Base-by-base conservation (phyloP, 2,113 vertebrate genomes). In the Eulemur rufifrons region DNA sequence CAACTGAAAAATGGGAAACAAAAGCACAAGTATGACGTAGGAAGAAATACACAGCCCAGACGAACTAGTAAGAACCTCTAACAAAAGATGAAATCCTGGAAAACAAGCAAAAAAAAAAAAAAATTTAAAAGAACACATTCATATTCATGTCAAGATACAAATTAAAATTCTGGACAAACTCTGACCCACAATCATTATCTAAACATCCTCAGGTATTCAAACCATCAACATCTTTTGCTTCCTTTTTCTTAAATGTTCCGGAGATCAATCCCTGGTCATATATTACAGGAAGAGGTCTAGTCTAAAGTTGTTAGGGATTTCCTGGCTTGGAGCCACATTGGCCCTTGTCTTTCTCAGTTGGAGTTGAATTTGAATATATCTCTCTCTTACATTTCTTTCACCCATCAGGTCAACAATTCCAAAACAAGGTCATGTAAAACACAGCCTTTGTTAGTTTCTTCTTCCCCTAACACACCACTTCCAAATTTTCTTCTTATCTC, bases 1-100 rank as follows among this genome's bases (percentile, higher is more conserved):
- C 82, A 94, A 68, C 52, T 83, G n/a, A 93, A 92, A 96, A 88
- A 37, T 29, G n/a, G 34, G 23, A 89, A 95, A n/a, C 7, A 84
- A 61, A 47, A 71, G 7, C 42, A 96, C 3, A 89, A 37, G 63
- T 29, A 92, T 18, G 21, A 76, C 66, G 66, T 5, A 91, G 29
- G 20, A 93, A 85, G 56, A 93, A 95, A 91, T 50, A 88, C 29
- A 89, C 42, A 73, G 83, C 45, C 27, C 77, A 81, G 83, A 77
- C 6, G 12, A 95, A 68, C 50, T 27, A 80, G 8, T 74, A 77
- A 92, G 34, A 95, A 37, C 5, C 3, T 85, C 61, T n/a, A 90
- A 84, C 21, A 89, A 82, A 89, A 95, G 8, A 64, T n/a, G 11
- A 92, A 94, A 86, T 50, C 20, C 21, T 85, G 6, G 73, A 85